Evolutionary conservation across 2,113 vertebrate species (phyloP).

Genomic region (Phyllostomus hastatus): DNA sequence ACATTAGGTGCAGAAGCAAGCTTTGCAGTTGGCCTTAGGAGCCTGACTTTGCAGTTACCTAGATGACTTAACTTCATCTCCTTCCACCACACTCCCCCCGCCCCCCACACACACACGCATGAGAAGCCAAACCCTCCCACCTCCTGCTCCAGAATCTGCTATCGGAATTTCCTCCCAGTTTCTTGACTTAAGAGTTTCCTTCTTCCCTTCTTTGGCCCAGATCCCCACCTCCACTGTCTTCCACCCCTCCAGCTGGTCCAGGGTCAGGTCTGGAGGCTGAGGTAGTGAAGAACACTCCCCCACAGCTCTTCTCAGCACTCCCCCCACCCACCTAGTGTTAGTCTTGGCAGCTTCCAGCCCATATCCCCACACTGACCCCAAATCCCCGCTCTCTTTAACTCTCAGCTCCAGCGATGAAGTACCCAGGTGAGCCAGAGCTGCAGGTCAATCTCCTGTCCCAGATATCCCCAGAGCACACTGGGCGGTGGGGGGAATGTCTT

Average conservation of each 20-base stretch:
- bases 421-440: background rate
- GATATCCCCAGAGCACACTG: background rate
- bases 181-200: background rate
- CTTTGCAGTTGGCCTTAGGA: background rate
- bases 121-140: background rate
- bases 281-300: background rate
- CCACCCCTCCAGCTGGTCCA: background rate
- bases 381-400: background rate
- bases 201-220: background rate
- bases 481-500: background rate
- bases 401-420: background rate
- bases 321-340: background rate
- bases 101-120: background rate
- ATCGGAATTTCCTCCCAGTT: background rate
- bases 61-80: background rate
- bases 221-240: background rate
- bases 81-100: rapidly evolving
- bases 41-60: background rate
- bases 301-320: background rate
- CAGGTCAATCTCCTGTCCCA: background rate
- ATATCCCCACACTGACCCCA: background rate
- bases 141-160: background rate
- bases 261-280: background rate
- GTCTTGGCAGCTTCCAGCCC: background rate
- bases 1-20: constrained; percentile 17